Evolutionary conservation across 2,888 invertebrate species (phyloP), one percentile per base, ranked within the genome.

Genomic region (Polyommatus iphigenia): DNA sequence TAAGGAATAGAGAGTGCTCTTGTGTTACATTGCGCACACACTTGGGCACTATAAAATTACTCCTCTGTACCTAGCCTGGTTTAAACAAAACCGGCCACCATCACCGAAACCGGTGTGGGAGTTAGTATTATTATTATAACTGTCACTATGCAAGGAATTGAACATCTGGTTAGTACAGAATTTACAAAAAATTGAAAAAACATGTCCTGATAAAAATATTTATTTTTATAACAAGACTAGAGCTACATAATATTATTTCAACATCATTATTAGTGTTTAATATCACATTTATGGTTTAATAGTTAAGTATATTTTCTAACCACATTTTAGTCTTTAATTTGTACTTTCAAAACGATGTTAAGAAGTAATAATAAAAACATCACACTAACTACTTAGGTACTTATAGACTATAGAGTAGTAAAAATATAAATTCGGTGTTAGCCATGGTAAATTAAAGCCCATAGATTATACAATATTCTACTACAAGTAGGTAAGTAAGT

Each of bases 281-380:
- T 73, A 73, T 73, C 73, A 73, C 46, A 41, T 73, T 46, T 4
- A 20, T 20, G 10, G 24, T 20, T 73, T 8, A 10, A 20, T 20
- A 54, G 54, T 5, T 54, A 15, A 18, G 54, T 54, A 54, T n/a
- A n/a, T n/a, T 54, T 54, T 54, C 5, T 54, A 13, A 41, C 24
- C 24, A 41, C 20, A 36, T 20, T 20, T 73, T 41, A 75, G 24
- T 54, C 15, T 79, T 81, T 79, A 76, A 76, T 79, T 62, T 78
- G 67, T 75, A 82, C 32, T 41, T 29, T 41, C 18, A 10, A n/a
- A 18, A 41, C n/a, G 36, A 36, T n/a, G 50, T 3, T 15, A 50
- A 4, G 15, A 71, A 18, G 8, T 71, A 41, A 72, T 4, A 36
- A 8, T 71, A 41, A 72, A 7, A 72, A 36, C 10, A 20, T 41